Conservation (phyloP, 2,888 invertebrate genomes). For the Chromoteleia sp. region DNA sequence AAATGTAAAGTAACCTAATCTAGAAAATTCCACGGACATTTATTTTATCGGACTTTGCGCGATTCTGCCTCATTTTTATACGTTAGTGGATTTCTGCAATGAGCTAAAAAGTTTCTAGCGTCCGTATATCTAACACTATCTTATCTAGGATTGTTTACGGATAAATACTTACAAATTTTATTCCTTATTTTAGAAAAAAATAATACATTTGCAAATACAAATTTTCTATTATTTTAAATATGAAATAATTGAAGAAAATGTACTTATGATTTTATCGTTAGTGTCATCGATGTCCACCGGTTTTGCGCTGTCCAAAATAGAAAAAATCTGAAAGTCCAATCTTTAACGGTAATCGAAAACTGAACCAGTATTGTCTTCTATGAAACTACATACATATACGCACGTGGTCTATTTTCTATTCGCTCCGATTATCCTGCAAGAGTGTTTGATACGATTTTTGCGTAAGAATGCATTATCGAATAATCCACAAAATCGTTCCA, state of each 20-base stretch:
- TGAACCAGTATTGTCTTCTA: not conserved
- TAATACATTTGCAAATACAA: not conserved
- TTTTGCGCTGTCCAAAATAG: not conserved
- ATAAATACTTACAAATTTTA: not conserved
- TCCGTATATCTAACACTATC: constrained; percentile 33
- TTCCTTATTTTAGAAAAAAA: not conserved
- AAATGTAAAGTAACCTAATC: constrained; percentile 60
- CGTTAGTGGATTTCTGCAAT: constrained; percentile 26
- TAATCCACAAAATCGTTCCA: constrained; percentile 19
- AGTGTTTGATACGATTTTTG: constrained; percentile 7
- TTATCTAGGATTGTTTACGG: constrained; percentile 17
- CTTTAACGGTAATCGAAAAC: constrained; percentile 5
- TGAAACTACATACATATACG: not conserved
- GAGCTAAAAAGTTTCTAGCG: constrained; percentile 18
- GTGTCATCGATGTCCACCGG: not conserved
- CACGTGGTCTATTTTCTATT: constrained; percentile 1
- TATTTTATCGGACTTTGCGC: constrained; percentile 44
- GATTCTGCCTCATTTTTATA: constrained; percentile 49
- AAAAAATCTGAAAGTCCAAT: not conserved
- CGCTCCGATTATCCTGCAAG: not conserved
- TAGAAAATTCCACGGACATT: constrained; percentile 44
- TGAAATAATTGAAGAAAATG: too few species aligned
- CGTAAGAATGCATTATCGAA: constrained; percentile 18
- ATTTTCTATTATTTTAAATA: too few species aligned
- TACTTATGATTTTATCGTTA: not conserved